These are phyloP conservation scores for Pipra filicauda DNA, from an alignment of 2,113 vertebrate genomes.

Conservation along the genomic window DNA sequence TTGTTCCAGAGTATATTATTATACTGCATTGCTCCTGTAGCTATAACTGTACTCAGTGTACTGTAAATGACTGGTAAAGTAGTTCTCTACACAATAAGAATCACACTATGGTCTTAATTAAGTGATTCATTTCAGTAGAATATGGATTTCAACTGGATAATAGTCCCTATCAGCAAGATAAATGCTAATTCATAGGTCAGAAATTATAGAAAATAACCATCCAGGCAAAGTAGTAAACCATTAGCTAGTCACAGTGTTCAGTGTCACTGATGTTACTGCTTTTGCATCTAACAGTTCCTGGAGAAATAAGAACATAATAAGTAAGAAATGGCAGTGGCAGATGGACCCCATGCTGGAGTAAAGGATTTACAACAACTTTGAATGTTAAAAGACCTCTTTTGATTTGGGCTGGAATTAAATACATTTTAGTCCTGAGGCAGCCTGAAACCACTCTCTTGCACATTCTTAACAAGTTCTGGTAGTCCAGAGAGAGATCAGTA, in stretches of 20 bases:
- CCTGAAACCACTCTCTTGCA: neutral
- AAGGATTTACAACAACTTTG: neutral
- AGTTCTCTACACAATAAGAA: constrained; percentile 1
- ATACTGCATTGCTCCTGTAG: neutral
- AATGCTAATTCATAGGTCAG: constrained; percentile 35
- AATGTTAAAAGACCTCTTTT: neutral
- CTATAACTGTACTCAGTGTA: neutral
- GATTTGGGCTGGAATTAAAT: neutral
- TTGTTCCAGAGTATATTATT: constrained; percentile 26
- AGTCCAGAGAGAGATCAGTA: neutral
- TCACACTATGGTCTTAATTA: neutral
- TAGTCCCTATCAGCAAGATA: constrained; percentile 35
- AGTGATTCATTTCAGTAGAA: constrained; percentile 48
- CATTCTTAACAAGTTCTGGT: neutral
- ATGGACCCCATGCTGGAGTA: neutral
- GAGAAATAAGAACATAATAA: constrained; percentile 3
- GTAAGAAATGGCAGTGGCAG: neutral
- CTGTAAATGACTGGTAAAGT: constrained; percentile 39
- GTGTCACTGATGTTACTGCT: neutral
- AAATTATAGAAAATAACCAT: constrained; percentile 53
- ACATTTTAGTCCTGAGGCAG: neutral
- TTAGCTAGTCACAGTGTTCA: neutral
- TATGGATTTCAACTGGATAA: constrained; percentile 50
- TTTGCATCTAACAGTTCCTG: neutral
- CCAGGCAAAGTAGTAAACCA: constrained; percentile 5